These are phyloP conservation scores for Lucilia sericata DNA, from an alignment of 1,140 invertebrate species.

Conservation along the genomic window DNA sequence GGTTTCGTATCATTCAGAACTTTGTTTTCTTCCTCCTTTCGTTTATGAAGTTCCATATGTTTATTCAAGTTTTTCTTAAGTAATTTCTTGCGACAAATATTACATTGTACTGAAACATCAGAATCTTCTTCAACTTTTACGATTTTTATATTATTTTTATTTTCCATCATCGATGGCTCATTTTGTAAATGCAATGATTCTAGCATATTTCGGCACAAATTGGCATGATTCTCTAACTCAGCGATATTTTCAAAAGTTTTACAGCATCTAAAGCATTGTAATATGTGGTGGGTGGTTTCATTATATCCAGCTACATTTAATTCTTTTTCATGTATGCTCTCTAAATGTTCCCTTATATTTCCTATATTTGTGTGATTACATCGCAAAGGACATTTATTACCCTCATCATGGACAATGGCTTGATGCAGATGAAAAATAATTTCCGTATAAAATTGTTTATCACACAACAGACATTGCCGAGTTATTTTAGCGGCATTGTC, in stretches of 20 bases:
- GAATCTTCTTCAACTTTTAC: neutral
- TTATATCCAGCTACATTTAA: neutral
- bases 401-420: neutral
- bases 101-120: conserved; percentile 41
- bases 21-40: conserved; percentile 32
- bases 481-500: neutral
- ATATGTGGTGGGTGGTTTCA: neutral
- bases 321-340: neutral
- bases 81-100: conserved; percentile 45
- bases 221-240: neutral
- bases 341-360: neutral
- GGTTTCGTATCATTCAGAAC: neutral
- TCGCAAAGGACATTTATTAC: neutral
- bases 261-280: neutral
- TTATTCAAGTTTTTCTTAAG: conserved; percentile 46
- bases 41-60: conserved; percentile 44
- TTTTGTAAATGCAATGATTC: neutral
- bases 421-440: neutral
- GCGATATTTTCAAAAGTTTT: neutral
- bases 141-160: no score
- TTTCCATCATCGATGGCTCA: neutral
- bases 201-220: neutral
- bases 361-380: neutral
- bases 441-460: neutral
- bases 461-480: neutral